Evolutionary conservation across 2,113 vertebrate species (phyloP), one percentile per base, ranked within the genome.

Genomic region (Nematolebias whitei): DNA sequence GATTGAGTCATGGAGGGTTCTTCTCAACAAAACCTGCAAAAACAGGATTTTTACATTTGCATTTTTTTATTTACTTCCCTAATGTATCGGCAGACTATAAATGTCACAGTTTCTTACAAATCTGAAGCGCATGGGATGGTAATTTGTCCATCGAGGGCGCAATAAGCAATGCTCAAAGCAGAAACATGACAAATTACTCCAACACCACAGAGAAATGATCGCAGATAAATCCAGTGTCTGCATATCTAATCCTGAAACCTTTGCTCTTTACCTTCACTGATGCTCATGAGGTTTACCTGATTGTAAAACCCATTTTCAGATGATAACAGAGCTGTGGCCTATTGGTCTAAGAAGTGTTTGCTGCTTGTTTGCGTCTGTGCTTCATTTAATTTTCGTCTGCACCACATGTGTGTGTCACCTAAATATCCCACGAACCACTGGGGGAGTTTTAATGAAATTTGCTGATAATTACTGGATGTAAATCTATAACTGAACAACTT

Each of bases 251-350:
- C 3, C 12, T 5, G 15, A 44, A 43, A 52, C 40, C 12, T 15
- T 69, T 60, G 56, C 58, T 44, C 26, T 41, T n/a, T 43, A 51
- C 47, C 23, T 26, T 12, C 16, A 19, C 23, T 57, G 45, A 49
- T 67, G 9, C 7, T 19, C 1, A 4, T 41, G 23, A 29, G 18
- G 10, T 19, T 26, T 29, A 2, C 6, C 23, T 59, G 40, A 58
- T 58, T 5, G 10, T 44, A 58, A 58, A 24, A 26, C 16, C 0
- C 6, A 2, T 5, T 20, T 39, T 44, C 13, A 51, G 16, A 10
- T 24, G 2, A 4, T 43, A 16, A 12, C 4, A 24, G 15, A 44
- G 22, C 32, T 35, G 32, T 8, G 2, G 32, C 22, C 1, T 58
- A 2, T 24, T 20, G 2, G 2, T 43, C 9, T 12, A 26, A 26